Percentiles rank a stretch among this genome's conserved stretches.
phyloP scores from a whole-genome alignment of 2,113 vertebrate genomes.

The Eulacestoma nigropectus region DNA sequence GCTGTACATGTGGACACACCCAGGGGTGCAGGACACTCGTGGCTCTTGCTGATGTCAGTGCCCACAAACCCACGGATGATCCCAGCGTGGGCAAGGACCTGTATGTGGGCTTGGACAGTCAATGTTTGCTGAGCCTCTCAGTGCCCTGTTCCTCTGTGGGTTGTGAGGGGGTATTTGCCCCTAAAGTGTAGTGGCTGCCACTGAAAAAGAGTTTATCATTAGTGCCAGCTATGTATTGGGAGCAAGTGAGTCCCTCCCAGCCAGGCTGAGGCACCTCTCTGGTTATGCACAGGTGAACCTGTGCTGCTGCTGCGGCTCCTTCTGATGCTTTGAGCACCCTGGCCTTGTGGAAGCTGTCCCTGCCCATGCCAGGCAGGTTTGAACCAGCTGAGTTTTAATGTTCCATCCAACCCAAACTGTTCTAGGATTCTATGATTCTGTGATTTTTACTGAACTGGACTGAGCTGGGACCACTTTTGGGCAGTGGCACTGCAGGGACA shows the following conservation, averaged over 20 bases:
- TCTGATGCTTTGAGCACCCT: not conserved
- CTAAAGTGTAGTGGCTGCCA: not conserved
- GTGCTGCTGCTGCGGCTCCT: not conserved
- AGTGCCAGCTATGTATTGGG: accelerated
- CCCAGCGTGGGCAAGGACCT: not conserved
- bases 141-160: not conserved
- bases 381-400: not conserved
- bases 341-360: not conserved
- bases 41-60: not conserved
- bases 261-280: not conserved
- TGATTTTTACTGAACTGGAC: not conserved
- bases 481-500: not conserved
- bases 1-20: not conserved
- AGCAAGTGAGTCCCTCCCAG: not conserved
- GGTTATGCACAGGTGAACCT: not conserved
- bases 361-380: not conserved
- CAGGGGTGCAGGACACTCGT: accelerated
- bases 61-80: not conserved
- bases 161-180: not conserved
- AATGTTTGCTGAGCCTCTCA: accelerated
- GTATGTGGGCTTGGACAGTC: too few relatives aligned
- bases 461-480: not conserved
- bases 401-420: not conserved
- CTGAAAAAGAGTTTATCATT: not conserved
- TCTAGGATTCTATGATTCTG: not conserved